phyloP scores from a whole-genome alignment of 1,140 invertebrate species.

The Drosophila baimaii region DNA sequence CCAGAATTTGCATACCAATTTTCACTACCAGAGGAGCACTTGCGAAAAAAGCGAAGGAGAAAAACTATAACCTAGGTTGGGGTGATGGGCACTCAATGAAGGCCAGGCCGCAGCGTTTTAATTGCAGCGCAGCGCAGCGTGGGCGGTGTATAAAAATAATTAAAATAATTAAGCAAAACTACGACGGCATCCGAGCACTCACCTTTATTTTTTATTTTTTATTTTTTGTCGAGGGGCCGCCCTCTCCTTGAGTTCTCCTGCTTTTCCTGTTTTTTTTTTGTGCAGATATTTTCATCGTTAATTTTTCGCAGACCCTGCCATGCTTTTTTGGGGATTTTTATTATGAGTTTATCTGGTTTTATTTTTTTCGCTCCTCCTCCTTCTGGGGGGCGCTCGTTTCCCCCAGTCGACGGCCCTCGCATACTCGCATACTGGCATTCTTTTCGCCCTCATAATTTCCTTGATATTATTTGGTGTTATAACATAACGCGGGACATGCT shows the following conservation, averaged over 20 bases:
- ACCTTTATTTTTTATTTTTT: conserved; percentile 34
- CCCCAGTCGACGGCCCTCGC: conserved; percentile 4
- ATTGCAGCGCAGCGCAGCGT: conserved; percentile 64
- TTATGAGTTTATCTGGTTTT: conserved; percentile 28
- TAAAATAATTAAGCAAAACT: conserved; percentile 81
- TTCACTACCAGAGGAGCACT: conserved; percentile 22
- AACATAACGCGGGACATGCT: conserved; percentile 61
- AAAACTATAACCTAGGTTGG: conserved; percentile 6
- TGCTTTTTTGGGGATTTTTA: conserved; percentile 39
- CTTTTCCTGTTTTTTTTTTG: conserved; percentile 40
- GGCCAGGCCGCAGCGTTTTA: conserved; percentile 66
- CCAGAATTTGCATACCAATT: conserved; percentile 76
- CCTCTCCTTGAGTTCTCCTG: conserved; percentile 35
- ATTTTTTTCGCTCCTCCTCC: conserved; percentile 9
- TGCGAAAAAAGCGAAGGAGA: conserved; percentile 42
- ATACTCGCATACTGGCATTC: conserved; percentile 46
- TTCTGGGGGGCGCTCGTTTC: conserved; percentile 8
- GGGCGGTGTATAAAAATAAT: conserved; percentile 73
- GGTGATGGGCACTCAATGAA: conserved; percentile 58
- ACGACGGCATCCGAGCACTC: conserved; percentile 54
- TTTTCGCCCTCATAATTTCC: conserved; percentile 38
- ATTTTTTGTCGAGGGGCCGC: conserved; percentile 1
- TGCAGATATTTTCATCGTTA: conserved; percentile 48
- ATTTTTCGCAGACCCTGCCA: conserved; percentile 33
- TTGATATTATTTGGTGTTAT: conserved; percentile 58